Evolutionary conservation across 2,888 invertebrate genomes (phyloP).

Genomic region (Andrena marginata): DNA sequence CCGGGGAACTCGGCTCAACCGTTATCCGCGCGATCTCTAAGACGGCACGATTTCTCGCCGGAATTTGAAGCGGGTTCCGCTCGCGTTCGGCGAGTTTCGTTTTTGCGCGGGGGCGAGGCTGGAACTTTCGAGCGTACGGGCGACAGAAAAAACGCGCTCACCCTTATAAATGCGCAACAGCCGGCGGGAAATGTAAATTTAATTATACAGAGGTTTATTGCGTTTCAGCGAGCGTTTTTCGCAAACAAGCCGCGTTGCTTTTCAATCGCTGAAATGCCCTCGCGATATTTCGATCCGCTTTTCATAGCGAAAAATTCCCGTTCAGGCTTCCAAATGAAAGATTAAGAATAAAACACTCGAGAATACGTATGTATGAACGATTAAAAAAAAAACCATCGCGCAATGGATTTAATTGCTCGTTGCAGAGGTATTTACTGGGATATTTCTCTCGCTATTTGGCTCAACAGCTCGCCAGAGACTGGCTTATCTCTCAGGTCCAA

Average conservation of each 20-base stretch:
- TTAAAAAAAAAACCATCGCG: neutral
- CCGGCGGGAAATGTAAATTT: conserved; percentile 16
- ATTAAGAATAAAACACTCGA: conserved; percentile 13
- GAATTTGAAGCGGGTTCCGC: neutral
- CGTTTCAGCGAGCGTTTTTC: neutral
- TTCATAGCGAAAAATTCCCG: neutral
- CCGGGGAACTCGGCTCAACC: conserved; percentile 6
- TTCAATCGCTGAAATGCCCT: conserved; percentile 4
- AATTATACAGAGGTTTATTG: conserved; percentile 16
- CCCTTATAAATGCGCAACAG: conserved; percentile 10
- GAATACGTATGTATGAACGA: neutral
- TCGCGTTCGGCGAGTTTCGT: too few species aligned
- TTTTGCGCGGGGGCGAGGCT: neutral
- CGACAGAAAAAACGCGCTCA: neutral
- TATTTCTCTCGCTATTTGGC: neutral
- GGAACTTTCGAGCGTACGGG: neutral
- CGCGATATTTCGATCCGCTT: neutral
- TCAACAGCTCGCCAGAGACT: neutral
- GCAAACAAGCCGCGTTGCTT: neutral
- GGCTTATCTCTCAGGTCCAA: too few species aligned
- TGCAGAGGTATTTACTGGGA: neutral
- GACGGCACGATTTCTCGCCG: neutral
- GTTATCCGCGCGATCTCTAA: conserved; percentile 7
- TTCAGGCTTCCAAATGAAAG: conserved; percentile 8
- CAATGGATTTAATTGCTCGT: neutral